Evolutionary conservation across 2,797 vertebrate species (phyloP).

Genomic region (Manis pentadactyla): DNA sequence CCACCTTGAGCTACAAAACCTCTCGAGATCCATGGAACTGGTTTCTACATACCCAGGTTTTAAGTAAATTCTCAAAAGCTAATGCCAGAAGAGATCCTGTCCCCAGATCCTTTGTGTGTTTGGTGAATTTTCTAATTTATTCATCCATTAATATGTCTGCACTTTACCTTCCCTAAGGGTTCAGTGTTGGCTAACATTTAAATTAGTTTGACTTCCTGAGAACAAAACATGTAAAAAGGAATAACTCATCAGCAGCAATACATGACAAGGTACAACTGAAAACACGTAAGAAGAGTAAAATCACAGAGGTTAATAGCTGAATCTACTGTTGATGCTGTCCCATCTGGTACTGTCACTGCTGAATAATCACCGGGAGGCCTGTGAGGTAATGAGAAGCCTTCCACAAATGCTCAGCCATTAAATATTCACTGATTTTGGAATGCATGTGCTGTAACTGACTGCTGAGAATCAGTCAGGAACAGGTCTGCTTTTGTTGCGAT

Average conservation of each 20-base stretch:
- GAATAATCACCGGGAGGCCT: background rate
- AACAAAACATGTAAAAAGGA: background rate
- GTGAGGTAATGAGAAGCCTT: background rate
- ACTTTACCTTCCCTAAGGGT: background rate
- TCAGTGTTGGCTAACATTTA: background rate
- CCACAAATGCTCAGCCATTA: background rate
- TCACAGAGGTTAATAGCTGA: background rate
- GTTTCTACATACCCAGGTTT: background rate
- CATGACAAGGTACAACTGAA: background rate
- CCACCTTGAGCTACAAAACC: background rate
- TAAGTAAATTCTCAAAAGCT: background rate
- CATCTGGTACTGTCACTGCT: background rate
- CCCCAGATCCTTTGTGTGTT: background rate
- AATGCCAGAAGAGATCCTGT: background rate
- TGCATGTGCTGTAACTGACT: background rate
- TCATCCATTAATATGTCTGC: background rate
- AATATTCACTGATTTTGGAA: constrained; percentile 25
- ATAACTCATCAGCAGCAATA: background rate
- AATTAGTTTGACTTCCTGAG: constrained; percentile 1
- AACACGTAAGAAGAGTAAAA: background rate
- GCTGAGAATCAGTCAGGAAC: background rate
- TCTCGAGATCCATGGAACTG: background rate
- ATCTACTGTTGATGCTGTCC: background rate
- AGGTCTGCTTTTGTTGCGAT: constrained; percentile 7
- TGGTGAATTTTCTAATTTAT: background rate